Conservation (phyloP, 53 echinoderm and acorn worm species). For the Holothuria scabra region DNA sequence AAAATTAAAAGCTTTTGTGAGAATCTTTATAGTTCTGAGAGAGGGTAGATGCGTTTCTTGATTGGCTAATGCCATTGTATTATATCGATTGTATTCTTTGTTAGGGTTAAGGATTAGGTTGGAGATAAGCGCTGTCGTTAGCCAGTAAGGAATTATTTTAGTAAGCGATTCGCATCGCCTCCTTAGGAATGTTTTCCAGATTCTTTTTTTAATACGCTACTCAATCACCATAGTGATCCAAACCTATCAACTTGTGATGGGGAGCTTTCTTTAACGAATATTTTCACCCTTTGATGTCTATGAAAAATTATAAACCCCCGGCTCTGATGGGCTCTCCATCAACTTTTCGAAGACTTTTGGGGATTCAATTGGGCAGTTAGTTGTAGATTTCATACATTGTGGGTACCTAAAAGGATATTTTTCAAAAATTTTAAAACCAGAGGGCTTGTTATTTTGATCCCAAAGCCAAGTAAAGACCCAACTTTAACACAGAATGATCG, state of each 20-base stretch:
- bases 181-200: too few species aligned
- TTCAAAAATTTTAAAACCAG: neutral
- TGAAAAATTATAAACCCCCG: neutral
- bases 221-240: too few species aligned
- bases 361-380: neutral
- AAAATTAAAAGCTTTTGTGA: too few species aligned
- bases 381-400: neutral
- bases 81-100: too few species aligned
- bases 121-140: too few species aligned
- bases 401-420: neutral
- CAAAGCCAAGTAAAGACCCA: neutral
- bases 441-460: neutral
- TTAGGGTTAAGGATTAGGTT: too few species aligned
- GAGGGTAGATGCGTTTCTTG: too few species aligned
- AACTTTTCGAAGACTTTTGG: neutral
- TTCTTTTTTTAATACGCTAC: too few species aligned
- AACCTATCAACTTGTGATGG: neutral
- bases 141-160: too few species aligned
- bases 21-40: too few species aligned
- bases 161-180: too few species aligned
- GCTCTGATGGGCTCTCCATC: neutral
- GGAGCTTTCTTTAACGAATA: neutral
- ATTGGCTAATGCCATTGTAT: too few species aligned
- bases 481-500: neutral
- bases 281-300: neutral